Evolutionary conservation across 2,113 vertebrate genomes (phyloP).

Genomic region (Scophthalmus maximus): DNA sequence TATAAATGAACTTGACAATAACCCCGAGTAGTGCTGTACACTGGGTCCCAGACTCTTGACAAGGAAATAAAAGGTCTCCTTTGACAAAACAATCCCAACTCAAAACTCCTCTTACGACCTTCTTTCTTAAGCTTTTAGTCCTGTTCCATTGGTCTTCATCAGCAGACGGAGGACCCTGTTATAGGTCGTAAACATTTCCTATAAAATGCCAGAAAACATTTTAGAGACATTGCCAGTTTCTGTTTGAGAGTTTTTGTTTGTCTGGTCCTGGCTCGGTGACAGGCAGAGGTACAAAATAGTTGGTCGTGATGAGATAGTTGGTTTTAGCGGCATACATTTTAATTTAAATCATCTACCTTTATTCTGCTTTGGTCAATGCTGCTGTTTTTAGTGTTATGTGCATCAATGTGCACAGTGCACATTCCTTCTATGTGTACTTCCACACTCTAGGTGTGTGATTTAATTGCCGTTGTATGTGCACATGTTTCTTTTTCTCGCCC

Average conservation of each 20-base stretch:
- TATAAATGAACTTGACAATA: neutral
- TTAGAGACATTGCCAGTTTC: too few species aligned
- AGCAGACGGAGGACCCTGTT: neutral
- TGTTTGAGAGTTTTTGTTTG: too few species aligned
- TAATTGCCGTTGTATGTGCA: constrained; percentile 4
- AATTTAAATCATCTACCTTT: too few species aligned
- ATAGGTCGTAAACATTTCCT: neutral
- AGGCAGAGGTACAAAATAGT: too few species aligned
- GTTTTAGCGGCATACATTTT: too few species aligned
- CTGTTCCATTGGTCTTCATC: neutral
- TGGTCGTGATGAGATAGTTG: too few species aligned
- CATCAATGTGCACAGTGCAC: neutral
- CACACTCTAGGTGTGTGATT: neutral
- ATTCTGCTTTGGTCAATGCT: neutral
- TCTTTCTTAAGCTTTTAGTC: neutral
- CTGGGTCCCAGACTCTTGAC: neutral
- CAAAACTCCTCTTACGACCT: neutral
- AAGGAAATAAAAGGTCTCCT: constrained; percentile 4
- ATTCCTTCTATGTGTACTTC: neutral
- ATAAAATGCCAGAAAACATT: neutral
- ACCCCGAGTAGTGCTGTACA: neutral
- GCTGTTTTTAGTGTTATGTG: neutral
- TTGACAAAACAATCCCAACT: neutral
- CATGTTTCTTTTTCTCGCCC: constrained; percentile 8
- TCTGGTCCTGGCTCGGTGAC: too few species aligned